Base-by-base conservation (phyloP, 2,797 vertebrate genomes). In the Hypotaenidia philippensis region DNA sequence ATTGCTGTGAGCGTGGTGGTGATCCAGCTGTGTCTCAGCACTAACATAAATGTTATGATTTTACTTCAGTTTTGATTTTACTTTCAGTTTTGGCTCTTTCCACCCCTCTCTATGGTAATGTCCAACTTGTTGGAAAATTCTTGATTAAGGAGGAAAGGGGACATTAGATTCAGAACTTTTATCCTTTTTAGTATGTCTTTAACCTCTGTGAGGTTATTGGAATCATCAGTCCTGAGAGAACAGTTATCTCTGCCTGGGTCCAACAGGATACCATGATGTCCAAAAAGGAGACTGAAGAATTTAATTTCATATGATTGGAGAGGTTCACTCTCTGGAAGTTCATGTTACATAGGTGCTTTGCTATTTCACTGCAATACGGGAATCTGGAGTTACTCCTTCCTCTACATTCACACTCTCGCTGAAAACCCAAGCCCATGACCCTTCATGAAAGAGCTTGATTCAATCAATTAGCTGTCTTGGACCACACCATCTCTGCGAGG, bases 381-480 rank as follows among this genome's bases (percentile, higher is more conserved):
- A 16, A 36, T 40, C 26, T 40, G 49, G 32, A 79, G 11, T 22
- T 70, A 61, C 10, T 87, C 26, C 18, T 52, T 40, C 40, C 13
- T 16, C 2, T 50, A 50, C 15, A n/a, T 55, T 65, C n/a, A 20
- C 0, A 0, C n/a, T 60, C 10, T 38, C 26, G 32, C 50, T 78
- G 53, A 47, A 88, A 70, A 4, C 8, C 10, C 49, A 22, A 8
- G 16, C 38, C 19, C 18, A 16, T 29, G 36, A 29, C 1, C 7
- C 38, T 55, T 79, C 26, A 23, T 27, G 34, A 34, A n/a, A 50
- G 25, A 53, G 11, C 6, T 61, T 26, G 14, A 2, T 36, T 55
- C n/a, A 45, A 4, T 9, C 26, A 45, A 5, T 9, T 21, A 61
- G 34, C 32, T 61, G 0, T 22, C 59, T 84, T 0, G 2, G 19